Base-by-base conservation (phyloP, 1,140 invertebrate genomes). In the Brachionus paranguensis region DNA sequence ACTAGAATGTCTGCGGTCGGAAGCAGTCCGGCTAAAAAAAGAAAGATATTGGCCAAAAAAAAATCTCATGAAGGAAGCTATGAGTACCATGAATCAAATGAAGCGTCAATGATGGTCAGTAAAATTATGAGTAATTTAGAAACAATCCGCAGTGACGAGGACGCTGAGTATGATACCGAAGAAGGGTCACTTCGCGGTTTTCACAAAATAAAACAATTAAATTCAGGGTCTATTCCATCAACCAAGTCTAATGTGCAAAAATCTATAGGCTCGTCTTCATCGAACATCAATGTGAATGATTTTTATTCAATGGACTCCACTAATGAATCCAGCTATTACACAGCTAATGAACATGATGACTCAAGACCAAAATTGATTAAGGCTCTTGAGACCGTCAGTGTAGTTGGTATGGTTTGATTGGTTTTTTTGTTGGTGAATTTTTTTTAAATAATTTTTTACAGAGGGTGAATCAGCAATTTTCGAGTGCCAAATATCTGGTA, bases 301-400 rank as follows among this genome's bases (percentile, higher is more conserved):
- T 83, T 83, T 72, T 83, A 70, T 68, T 83, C 79, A 29, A 6
- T 83, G 7, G 79, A 68, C n/a, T 68, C 55, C 7, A 68, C 55
- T 14, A 78, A 60, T 37, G 79, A 83, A 45, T 83, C 79, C 0
- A 68, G 45, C 47, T 83, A 83, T 83, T 64, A 83, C 10, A 83
- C 79, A 20, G 79, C 79, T 20, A 68, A 33, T 68, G 79, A 83
- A 83, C 55, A 83, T n/a, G 79, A 83, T 33, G 78, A 81, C 14
- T 33, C 55, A 55, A 53, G 47, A 33, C 78, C 78, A n/a, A 37
- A 33, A n/a, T 6, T 81, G 0, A 11, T 81, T 1, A 81, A 64
- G 24, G n/a, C 7, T 41, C n/a, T 64, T 20, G 53, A 81, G 20
- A 10, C 53, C 5, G 41, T 47, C 20, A 45, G 3, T 47, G 78